phyloP scores from a whole-genome alignment of 2,888 invertebrate genomes.

The Ochropacha duplaris region DNA sequence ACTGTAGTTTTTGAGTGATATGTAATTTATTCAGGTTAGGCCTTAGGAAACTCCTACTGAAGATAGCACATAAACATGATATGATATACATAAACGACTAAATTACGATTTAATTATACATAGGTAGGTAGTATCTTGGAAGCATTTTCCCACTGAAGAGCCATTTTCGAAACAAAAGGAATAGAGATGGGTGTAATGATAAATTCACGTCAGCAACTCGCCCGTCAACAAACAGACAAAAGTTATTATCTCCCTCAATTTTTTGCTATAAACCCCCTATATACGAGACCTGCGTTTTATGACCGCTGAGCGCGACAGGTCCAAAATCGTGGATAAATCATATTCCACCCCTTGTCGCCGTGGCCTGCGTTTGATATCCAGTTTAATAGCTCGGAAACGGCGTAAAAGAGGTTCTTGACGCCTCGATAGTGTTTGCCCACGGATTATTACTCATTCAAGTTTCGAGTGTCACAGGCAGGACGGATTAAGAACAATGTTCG shows the following conservation, averaged over 20 bases:
- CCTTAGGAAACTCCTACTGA: too few relatives aligned
- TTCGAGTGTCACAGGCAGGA: slow-evolving; percentile 4
- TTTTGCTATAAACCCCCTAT: slow-evolving; percentile 37
- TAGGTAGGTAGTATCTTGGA: background rate
- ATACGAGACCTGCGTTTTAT: slow-evolving; percentile 50
- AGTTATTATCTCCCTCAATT: slow-evolving; percentile 42
- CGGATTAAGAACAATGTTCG: background rate
- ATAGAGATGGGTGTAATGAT: slow-evolving; percentile 26
- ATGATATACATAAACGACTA: background rate
- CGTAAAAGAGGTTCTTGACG: slow-evolving; percentile 35
- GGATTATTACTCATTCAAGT: slow-evolving; percentile 10
- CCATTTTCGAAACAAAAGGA: background rate
- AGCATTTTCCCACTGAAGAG: background rate
- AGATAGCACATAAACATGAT: too few relatives aligned
- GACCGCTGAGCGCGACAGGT: slow-evolving; percentile 37
- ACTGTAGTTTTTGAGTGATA: too few relatives aligned
- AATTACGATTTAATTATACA: slow-evolving; percentile 4
- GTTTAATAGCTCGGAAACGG: slow-evolving; percentile 38
- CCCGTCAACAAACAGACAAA: slow-evolving; percentile 38
- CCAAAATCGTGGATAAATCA: slow-evolving; percentile 29
- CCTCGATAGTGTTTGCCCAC: slow-evolving; percentile 22
- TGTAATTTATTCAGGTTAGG: too few relatives aligned
- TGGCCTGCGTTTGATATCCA: slow-evolving; percentile 50
- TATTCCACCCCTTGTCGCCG: slow-evolving; percentile 36
- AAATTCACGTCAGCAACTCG: slow-evolving; percentile 31